These are phyloP conservation scores for Graptemys geographica DNA, from an alignment of 2,797 vertebrate species.

Conservation along the genomic window DNA sequence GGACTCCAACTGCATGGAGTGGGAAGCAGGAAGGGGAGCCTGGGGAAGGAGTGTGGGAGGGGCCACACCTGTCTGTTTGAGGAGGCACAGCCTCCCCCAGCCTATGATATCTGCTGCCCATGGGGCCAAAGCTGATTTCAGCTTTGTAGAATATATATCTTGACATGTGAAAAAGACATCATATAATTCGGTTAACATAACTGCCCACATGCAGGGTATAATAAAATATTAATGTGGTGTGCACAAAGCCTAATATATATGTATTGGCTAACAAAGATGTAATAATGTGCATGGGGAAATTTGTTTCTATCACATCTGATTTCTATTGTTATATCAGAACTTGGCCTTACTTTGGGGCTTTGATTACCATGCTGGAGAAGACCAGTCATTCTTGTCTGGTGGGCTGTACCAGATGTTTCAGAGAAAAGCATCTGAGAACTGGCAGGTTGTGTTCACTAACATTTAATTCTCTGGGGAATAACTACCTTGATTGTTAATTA, in stretches of 20 bases:
- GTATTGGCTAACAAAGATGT: neutral
- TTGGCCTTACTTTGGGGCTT: neutral
- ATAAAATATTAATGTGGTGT: neutral
- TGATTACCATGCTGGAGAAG: neutral
- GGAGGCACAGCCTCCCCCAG: too few relatives aligned
- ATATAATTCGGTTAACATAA: neutral
- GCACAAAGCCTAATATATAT: neutral
- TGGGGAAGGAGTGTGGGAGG: too few relatives aligned
- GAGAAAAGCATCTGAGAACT: neutral
- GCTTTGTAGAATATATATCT: neutral
- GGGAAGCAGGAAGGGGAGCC: too few relatives aligned
- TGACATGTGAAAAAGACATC: neutral
- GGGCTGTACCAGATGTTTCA: neutral
- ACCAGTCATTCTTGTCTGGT: neutral
- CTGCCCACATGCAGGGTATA: neutral
- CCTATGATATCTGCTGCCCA: too few relatives aligned
- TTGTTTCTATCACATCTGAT: neutral
- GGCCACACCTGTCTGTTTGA: too few relatives aligned
- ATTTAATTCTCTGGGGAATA: conserved; percentile 12
- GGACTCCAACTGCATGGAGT: too few relatives aligned
- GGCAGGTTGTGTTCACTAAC: neutral
- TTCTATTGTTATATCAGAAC: neutral
- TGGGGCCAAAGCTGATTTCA: neutral
- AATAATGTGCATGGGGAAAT: neutral
- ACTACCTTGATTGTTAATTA: conserved; percentile 42